Base-by-base conservation (phyloP, 2,888 invertebrate species). In the Drosophila planitibia region DNA sequence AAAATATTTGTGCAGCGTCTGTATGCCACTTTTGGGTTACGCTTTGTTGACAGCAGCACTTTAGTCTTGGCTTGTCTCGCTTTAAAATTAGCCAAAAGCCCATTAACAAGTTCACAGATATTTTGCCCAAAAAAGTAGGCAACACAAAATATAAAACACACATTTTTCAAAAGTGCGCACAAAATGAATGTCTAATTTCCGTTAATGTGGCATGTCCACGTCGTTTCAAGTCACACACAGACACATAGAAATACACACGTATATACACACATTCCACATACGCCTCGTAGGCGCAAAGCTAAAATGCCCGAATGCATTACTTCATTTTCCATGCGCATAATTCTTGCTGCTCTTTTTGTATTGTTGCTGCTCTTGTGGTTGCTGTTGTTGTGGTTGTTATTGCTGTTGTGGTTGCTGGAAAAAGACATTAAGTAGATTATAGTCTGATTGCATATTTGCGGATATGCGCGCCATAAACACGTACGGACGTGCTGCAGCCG, bases 401-500 rank as follows among this genome's bases (percentile, higher is more conserved):
- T 55, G 32, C 55, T 61, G 67, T 58, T 73, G 68, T 67, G 72
- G 73, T 68, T 74, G 69, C 69, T 70, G 70, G 91, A 84, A 89
- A 91, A 91, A 87, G 91, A 91, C 86, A 87, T 87, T 87, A 91
- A 87, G 86, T 88, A 87, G 86, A 87, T 87, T 87, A 87, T 87
- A 91, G 86, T 87, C 86, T 91, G 86, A 87, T 87, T 87, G 86
- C 86, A 91, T 87, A 87, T 87, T 87, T 87, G 91, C 90, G 86
- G 91, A 87, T 87, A 87, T 87, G 91, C 91, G 86, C 90, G 68
- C 91, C 86, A 87, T 87, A 86, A 86, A 86, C 91, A 86, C 85
- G 90, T 86, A 91, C 90, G 85, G 90, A 86, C 85, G 90, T 86
- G 91, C 90, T 81, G 90, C 90, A 89, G 86, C 88, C 87, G 91